Conservation (phyloP, 2,113 vertebrate genomes). For the Thymallus thymallus region DNA sequence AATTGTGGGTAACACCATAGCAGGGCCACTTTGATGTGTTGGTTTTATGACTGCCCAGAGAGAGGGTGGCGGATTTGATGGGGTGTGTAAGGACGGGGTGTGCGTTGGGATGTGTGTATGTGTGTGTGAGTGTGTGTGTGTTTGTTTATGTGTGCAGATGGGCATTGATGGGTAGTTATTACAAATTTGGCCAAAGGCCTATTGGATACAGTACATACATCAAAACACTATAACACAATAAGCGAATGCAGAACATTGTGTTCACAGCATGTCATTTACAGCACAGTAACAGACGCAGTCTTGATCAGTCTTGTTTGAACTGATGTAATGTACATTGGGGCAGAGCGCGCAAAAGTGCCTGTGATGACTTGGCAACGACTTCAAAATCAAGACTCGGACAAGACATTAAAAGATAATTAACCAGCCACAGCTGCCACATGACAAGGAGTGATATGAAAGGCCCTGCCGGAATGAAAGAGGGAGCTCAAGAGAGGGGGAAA, state of each 20-base stretch:
- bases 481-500: not conserved
- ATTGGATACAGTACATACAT: too few relatives aligned
- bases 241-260: too few relatives aligned
- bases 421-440: not conserved
- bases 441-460: not conserved
- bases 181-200: too few relatives aligned
- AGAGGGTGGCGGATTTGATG: conserved; percentile 28
- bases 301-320: not conserved
- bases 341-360: too few relatives aligned
- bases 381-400: too few relatives aligned
- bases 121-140: conserved; percentile 24
- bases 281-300: too few relatives aligned
- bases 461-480: not conserved
- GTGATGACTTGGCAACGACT: too few relatives aligned
- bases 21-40: conserved; percentile 55
- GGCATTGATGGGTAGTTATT: not conserved
- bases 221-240: too few relatives aligned
- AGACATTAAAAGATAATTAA: not conserved
- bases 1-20: conserved; percentile 49
- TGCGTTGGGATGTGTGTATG: conserved; percentile 3
- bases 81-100: not conserved
- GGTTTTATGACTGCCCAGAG: conserved; percentile 41
- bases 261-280: too few relatives aligned
- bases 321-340: not conserved
- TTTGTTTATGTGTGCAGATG: conserved; percentile 4